Conservation (phyloP, 2,113 vertebrate genomes). For the Heterotilapia buettikoferi region DNA sequence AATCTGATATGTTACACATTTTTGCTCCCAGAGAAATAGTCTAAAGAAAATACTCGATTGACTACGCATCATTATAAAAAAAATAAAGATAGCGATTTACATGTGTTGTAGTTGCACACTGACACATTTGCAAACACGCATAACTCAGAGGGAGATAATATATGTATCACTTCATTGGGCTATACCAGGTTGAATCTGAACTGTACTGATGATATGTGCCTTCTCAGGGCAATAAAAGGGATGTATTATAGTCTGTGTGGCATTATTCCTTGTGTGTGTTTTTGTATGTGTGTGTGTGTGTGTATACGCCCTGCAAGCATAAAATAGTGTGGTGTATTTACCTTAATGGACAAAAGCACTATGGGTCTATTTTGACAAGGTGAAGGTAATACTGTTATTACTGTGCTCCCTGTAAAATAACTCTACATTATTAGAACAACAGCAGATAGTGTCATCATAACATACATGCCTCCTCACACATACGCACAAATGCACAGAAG, state of each 20-base stretch:
- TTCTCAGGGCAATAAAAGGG: neutral
- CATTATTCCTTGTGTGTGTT: neutral
- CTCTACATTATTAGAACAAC: slow-evolving; percentile 4
- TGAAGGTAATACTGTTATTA: slow-evolving; percentile 39
- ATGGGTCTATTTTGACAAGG: slow-evolving; percentile 35
- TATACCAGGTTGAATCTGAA: neutral
- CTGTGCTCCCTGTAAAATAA: slow-evolving; percentile 29
- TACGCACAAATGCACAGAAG: neutral
- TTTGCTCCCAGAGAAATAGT: neutral
- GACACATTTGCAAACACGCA: neutral
- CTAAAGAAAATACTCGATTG: neutral
- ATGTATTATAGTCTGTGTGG: neutral
- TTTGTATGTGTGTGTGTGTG: neutral
- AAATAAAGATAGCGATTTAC: neutral
- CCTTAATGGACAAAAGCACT: slow-evolving; percentile 39
- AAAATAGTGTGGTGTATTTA: slow-evolving; percentile 28
- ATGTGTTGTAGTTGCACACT: neutral
- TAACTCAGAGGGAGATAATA: neutral
- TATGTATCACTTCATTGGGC: neutral
- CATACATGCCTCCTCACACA: neutral
- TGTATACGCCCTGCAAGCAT: neutral
- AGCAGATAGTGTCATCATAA: slow-evolving; percentile 11
- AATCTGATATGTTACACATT: neutral
- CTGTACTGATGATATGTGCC: neutral
- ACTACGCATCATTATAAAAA: neutral